Conservation (phyloP, 1,140 invertebrate genomes). For the Lepidotrigona ventralis region DNA sequence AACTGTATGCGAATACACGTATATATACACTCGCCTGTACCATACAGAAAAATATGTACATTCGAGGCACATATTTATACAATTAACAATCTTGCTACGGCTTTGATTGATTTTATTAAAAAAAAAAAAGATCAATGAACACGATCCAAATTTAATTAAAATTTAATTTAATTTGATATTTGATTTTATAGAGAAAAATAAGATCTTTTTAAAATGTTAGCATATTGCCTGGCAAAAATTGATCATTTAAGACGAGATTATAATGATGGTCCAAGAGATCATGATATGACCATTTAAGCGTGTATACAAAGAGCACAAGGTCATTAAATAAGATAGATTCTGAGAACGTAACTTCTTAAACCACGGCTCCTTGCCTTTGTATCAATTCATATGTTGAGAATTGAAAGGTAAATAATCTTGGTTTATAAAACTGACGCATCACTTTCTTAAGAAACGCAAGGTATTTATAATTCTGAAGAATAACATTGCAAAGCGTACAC, state of each 20-base stretch:
- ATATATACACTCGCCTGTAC: background rate
- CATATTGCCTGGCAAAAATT: background rate
- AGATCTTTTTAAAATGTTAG: background rate
- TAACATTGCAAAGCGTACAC: background rate
- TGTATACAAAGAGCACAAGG: slow-evolving; percentile 1
- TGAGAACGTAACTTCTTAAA: slow-evolving; percentile 2
- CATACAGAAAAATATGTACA: no score
- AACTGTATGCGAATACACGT: slow-evolving; percentile 22
- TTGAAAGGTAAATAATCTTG: background rate
- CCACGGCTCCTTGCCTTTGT: background rate
- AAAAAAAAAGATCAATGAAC: background rate
- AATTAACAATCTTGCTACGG: background rate
- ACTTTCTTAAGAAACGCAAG: background rate
- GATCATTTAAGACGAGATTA: background rate
- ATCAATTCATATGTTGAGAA: slow-evolving; percentile 2
- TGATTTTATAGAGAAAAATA: background rate
- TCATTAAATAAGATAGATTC: background rate
- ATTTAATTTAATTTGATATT: background rate
- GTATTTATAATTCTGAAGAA: background rate
- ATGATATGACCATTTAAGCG: slow-evolving; percentile 12
- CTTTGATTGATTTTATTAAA: background rate
- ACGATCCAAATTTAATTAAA: no score
- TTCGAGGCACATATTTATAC: background rate
- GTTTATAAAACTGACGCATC: no score
- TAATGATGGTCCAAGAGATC: slow-evolving; percentile 8